These are phyloP conservation scores for Anastrepha obliqua DNA, from an alignment of 1,140 invertebrate species.

Conservation along the genomic window DNA sequence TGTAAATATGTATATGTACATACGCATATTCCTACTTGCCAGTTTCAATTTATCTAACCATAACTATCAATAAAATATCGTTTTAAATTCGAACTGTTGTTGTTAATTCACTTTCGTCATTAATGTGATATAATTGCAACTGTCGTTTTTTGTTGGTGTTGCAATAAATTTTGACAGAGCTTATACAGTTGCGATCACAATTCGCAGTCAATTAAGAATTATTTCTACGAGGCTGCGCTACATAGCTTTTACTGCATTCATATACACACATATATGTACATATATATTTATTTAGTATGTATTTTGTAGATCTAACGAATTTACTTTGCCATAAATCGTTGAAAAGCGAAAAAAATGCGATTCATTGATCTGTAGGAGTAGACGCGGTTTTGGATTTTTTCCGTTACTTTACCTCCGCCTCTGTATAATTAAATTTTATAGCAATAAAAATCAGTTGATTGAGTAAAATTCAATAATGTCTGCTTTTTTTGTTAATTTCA, in stretches of 20 bases:
- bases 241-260: not conserved
- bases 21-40: too few species aligned
- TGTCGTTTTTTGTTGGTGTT: not conserved
- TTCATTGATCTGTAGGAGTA: not conserved
- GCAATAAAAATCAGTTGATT: constrained; percentile 35
- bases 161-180: not conserved
- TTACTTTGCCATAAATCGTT: not conserved
- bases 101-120: not conserved
- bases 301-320: not conserved
- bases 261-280: not conserved
- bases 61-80: too few species aligned
- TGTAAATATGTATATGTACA: too few species aligned
- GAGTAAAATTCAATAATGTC: not conserved
- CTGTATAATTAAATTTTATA: constrained; percentile 1
- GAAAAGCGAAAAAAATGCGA: not conserved
- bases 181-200: constrained; percentile 4
- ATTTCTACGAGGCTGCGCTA: not conserved
- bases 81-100: not conserved
- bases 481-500: too few species aligned
- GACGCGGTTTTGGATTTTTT: not conserved
- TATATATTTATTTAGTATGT: not conserved
- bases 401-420: not conserved
- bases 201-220: constrained; percentile 35
- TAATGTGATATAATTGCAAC: not conserved
- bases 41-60: too few species aligned